A percentile compares a stretch with the other conserved stretches of the same genome.
phyloP scores from a whole-genome alignment of 2,888 invertebrate species.

The Rhamnusium bicolor region DNA sequence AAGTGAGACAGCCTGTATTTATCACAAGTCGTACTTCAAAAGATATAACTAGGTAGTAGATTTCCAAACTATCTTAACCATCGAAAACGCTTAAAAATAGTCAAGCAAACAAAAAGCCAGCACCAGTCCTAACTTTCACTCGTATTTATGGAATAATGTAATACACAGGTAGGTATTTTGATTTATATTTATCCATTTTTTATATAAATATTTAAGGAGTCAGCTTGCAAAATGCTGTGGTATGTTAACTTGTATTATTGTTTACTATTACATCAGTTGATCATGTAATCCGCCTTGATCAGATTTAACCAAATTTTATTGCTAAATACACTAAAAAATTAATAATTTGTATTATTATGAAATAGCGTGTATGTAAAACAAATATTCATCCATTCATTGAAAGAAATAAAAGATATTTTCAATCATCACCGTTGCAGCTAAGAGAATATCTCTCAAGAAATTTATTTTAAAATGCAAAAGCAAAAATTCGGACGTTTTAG shows the following conservation, averaged over 20 bases:
- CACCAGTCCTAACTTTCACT: constrained; percentile 15
- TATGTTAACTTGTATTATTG: neutral
- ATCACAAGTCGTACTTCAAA: neutral
- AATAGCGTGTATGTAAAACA: too few relatives aligned
- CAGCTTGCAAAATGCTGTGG: constrained; percentile 15
- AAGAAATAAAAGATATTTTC: too few relatives aligned
- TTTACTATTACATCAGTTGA: neutral
- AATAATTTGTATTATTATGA: too few relatives aligned
- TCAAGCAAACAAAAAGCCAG: constrained; percentile 19
- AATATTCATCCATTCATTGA: too few relatives aligned
- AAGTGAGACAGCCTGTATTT: too few relatives aligned
- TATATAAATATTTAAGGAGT: constrained; percentile 17
- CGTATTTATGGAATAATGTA: constrained; percentile 21
- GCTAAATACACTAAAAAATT: too few relatives aligned
- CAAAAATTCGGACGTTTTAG: too few relatives aligned
- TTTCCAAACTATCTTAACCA: constrained; percentile 13
- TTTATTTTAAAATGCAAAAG: too few relatives aligned
- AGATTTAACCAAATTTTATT: too few relatives aligned
- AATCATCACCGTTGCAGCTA: too few relatives aligned
- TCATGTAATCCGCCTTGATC: too few relatives aligned
- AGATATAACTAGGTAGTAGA: neutral
- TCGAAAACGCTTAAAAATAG: constrained; percentile 17
- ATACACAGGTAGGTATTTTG: neutral
- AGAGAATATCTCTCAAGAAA: too few relatives aligned
- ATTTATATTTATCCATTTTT: constrained; percentile 21